Base-by-base conservation (phyloP, 2,888 invertebrate genomes). In the Drosophila mercatorum region DNA sequence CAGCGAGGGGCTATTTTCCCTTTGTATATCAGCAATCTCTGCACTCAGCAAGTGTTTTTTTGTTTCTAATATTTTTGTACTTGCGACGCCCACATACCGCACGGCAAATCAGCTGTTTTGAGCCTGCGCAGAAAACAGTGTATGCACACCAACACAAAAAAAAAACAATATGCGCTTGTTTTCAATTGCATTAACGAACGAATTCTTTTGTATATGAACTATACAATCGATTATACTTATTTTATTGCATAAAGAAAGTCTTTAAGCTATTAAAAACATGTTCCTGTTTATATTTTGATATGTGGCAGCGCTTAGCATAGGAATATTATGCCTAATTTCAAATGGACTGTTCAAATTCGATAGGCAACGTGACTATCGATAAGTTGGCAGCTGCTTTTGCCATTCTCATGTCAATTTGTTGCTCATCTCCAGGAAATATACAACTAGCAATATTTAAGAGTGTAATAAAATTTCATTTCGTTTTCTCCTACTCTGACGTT, bases 371-470 rank as follows among this genome's bases (percentile, higher is more conserved):
- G 17, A 22, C 8, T 28, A 36, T 14, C 43, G 56, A 22, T 44
- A 36, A 14, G 7, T 5, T 4, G 8, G 3, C 38, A 2, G 40
- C 36, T 41, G n/a, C 6, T 17, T 53, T 62, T 70, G 71, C 43
- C 69, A 70, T 44, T 70, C 69, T 52, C 63, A 22, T n/a, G 28
- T 53, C 41, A 56, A 62, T 57, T 62, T 70, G 63, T 70, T 70
- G 71, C 31, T 70, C 71, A 72, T 65, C 72, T 46, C 72, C 60
- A 72, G 2, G 38, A 61, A 66, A 72, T 72, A 51, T 55, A 75
- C 75, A 62, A 74, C 55, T 64, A 67, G 65, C 59, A 76, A 79
- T 59, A 75, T 77, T 66, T 66, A 76, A 76, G 75, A 79, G 76
- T 75, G 75, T 71, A 60, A 63, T 67, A 57, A 53, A 55, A 46